Conservation (phyloP, 2,797 vertebrate species). For the Notolabrus celidotus region DNA sequence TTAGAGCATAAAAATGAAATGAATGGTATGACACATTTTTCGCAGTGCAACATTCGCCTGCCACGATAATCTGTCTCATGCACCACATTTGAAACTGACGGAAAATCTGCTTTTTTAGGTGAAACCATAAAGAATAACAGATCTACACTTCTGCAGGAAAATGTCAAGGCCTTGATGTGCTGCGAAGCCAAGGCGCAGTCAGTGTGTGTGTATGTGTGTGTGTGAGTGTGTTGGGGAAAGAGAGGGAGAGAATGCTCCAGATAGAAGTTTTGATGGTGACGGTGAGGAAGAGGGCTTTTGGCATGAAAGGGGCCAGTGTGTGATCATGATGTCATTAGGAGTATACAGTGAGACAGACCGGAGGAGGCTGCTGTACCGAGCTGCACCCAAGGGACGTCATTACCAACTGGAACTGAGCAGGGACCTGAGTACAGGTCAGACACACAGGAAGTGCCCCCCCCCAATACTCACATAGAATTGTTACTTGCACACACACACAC, state of each 20-base stretch:
- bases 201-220: constrained; percentile 1
- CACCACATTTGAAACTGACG: constrained; percentile 31
- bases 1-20: constrained; percentile 13
- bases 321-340: constrained; percentile 86
- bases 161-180: constrained; percentile 56
- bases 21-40: neutral
- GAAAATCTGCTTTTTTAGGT: constrained; percentile 18
- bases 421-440: constrained; percentile 80
- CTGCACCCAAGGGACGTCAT: constrained; percentile 82
- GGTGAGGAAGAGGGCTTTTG: constrained; percentile 78
- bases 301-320: constrained; percentile 78
- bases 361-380: constrained; percentile 72
- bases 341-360: constrained; percentile 80
- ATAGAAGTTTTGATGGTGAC: constrained; percentile 68
- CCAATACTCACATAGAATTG: constrained; percentile 18
- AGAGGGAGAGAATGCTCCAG: constrained; percentile 44
- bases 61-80: constrained; percentile 8
- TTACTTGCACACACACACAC: constrained; percentile 3
- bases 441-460: constrained; percentile 66
- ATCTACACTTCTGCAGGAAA: constrained; percentile 38
- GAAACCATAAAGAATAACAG: constrained; percentile 34
- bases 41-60: neutral
- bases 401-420: constrained; percentile 79
- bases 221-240: constrained; percentile 18
- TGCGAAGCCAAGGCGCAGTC: constrained; percentile 25